A percentile compares a stretch with the other conserved stretches of the same genome.
phyloP scores from a whole-genome alignment of 2,113 vertebrate species.

The Oenanthe melanoleuca region DNA sequence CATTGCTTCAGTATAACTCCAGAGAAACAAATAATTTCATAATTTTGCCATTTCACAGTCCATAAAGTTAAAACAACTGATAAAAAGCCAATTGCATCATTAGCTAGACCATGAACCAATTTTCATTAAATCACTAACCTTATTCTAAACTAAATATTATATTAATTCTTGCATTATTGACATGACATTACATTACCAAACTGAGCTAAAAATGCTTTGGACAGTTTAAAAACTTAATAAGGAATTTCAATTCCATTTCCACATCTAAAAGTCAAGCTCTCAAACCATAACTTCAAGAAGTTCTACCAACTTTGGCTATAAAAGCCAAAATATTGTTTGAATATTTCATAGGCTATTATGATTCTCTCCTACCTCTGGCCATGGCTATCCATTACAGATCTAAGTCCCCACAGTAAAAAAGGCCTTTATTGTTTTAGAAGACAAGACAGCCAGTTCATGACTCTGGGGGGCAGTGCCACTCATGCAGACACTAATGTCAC shows the following conservation, averaged over 20 bases:
- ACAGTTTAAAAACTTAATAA: background rate
- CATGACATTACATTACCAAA: background rate
- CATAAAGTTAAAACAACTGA: background rate
- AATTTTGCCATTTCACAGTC: background rate
- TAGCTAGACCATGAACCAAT: background rate
- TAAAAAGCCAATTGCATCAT: background rate
- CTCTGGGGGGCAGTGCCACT: conserved; percentile 57
- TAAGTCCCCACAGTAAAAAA: background rate
- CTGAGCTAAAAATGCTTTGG: background rate
- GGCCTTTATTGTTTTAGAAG: conserved; percentile 10
- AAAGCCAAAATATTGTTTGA: conserved; percentile 2
- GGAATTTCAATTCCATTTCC: background rate
- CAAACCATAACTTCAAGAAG: background rate
- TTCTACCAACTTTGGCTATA: background rate
- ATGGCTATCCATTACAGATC: background rate
- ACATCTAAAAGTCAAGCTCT: background rate
- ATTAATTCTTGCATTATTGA: background rate
- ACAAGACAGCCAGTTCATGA: conserved; percentile 35
- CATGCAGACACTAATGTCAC: conserved; percentile 49
- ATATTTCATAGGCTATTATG: background rate
- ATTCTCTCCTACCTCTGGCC: background rate
- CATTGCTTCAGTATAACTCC: background rate
- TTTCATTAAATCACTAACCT: background rate
- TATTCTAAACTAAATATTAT: background rate
- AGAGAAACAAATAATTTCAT: background rate